Percentiles rank a stretch among this genome's conserved stretches.
These are phyloP conservation scores for Macropis europaea DNA, from an alignment of 2,888 invertebrate species.

Conservation along the genomic window DNA sequence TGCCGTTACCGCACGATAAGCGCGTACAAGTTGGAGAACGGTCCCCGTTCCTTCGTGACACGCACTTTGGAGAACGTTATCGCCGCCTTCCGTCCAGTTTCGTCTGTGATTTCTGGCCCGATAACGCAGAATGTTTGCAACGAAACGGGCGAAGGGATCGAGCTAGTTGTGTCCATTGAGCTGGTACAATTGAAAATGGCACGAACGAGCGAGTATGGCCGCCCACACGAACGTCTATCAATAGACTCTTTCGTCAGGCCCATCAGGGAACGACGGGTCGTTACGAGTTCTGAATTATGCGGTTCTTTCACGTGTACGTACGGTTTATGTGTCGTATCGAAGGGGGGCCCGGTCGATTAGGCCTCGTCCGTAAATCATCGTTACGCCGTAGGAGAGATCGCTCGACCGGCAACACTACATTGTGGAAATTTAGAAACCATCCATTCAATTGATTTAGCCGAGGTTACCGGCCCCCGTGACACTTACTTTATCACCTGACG, in stretches of 20 bases:
- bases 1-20: too few species aligned
- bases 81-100: neutral
- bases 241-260: constrained; percentile 72
- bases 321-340: constrained; percentile 12
- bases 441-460: too few species aligned
- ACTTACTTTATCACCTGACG: too few species aligned
- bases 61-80: neutral
- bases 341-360: neutral
- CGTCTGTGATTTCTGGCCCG: neutral
- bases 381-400: too few species aligned
- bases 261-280: constrained; percentile 66
- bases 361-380: neutral
- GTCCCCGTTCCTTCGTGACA: too few species aligned
- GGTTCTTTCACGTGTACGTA: constrained; percentile 43
- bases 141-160: neutral
- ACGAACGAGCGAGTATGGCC: constrained; percentile 57
- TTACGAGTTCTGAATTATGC: constrained; percentile 66
- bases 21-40: too few species aligned
- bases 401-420: too few species aligned
- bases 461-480: too few species aligned
- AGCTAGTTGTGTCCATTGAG: neutral
- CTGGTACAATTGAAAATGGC: constrained; percentile 32
- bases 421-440: too few species aligned
- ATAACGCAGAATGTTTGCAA: neutral
- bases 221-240: constrained; percentile 71